Evolutionary conservation across 2,797 vertebrate genomes (phyloP).

Genomic region (Macroramphosus scolopax): DNA sequence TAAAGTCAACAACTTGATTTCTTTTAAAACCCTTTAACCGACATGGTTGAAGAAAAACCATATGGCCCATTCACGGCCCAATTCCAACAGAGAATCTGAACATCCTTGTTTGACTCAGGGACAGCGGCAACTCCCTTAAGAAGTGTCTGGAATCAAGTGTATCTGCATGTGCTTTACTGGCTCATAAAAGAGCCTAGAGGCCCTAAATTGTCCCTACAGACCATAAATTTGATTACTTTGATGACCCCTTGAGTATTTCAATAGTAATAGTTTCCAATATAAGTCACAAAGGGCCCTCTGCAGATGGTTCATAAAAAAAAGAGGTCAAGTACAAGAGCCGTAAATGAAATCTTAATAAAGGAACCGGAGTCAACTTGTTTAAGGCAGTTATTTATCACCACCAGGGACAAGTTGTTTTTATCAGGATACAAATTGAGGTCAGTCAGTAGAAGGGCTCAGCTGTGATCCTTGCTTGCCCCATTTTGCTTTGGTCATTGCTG

Average conservation of each 20-base stretch:
- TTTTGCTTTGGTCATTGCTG: slow-evolving; percentile 1
- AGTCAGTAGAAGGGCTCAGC: slow-evolving; percentile 1
- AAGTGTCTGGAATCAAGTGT: slow-evolving; percentile 13
- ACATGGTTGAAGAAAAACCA: no score
- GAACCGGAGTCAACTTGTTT: not conserved
- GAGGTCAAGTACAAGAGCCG: not conserved
- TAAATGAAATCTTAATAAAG: slow-evolving; percentile 3
- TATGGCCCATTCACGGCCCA: no score
- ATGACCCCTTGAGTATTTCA: slow-evolving; percentile 20
- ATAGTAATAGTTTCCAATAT: slow-evolving; percentile 12
- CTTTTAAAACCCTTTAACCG: no score
- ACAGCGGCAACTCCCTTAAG: slow-evolving; percentile 6
- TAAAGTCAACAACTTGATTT: no score
- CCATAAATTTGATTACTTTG: slow-evolving; percentile 22
- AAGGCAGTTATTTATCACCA: not conserved
- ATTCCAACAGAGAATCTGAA: no score
- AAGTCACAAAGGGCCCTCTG: slow-evolving; percentile 1
- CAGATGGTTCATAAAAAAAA: not conserved
- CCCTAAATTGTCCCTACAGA: slow-evolving; percentile 9
- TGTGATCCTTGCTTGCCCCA: not conserved
- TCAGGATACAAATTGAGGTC: slow-evolving; percentile 21
- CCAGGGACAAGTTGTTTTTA: slow-evolving; percentile 4
- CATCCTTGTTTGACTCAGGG: slow-evolving; percentile 38
- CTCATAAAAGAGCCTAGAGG: slow-evolving; percentile 19
- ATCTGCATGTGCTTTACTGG: slow-evolving; percentile 15